Percentiles rank a stretch among this genome's conserved stretches.
phyloP scores from a whole-genome alignment of 2,113 vertebrate genomes.

The Heterotilapia buettikoferi region DNA sequence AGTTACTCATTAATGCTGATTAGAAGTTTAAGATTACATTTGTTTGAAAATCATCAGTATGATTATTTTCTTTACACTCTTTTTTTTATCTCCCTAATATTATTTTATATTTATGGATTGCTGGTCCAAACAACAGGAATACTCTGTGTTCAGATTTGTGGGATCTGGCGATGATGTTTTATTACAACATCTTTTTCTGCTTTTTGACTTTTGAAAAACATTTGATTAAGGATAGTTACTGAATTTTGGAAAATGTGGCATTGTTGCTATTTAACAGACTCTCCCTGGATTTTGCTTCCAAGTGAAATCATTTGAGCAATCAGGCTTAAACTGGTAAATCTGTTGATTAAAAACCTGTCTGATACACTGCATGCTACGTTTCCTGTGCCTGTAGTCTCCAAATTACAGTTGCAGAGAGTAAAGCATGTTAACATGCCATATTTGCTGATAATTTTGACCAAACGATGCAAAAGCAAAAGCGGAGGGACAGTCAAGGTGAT shows the following conservation, averaged over 20 bases:
- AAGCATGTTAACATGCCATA: no score
- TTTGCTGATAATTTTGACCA: neutral
- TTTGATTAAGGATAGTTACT: neutral
- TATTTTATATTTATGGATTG: neutral
- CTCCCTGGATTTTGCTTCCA: neutral
- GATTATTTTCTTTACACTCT: neutral
- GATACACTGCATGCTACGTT: neutral
- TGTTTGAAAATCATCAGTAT: neutral
- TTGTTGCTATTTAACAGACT: neutral
- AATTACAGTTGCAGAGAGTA: neutral
- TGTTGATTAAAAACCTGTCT: neutral
- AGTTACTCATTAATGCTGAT: neutral
- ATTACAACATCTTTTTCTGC: neutral
- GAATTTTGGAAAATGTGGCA: neutral
- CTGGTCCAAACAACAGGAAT: neutral
- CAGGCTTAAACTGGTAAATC: neutral
- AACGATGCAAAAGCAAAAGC: neutral
- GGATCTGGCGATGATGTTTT: neutral
- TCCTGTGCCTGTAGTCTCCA: neutral
- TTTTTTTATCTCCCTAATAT: neutral
- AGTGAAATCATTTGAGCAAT: neutral
- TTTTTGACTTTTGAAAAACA: neutral
- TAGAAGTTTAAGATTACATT: neutral
- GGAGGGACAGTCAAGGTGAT: no score
- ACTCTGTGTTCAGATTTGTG: neutral